Conservation (phyloP, 2,888 invertebrate genomes). For the Endomychus coccineus region DNA sequence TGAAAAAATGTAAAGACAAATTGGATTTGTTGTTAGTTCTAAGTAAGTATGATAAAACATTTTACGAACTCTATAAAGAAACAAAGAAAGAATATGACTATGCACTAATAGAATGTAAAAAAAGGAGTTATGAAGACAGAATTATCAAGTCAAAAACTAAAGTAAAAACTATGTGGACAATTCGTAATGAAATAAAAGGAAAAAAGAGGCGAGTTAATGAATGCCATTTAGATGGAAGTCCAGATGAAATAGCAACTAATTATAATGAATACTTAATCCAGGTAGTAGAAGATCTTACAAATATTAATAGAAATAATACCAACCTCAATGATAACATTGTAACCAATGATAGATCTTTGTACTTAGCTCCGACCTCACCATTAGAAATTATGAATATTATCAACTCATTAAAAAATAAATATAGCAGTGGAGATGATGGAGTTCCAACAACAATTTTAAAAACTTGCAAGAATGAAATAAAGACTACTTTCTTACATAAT, state of each 20-base stretch:
- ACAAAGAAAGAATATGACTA: constrained; percentile 1
- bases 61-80: background rate
- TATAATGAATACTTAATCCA: constrained; percentile 4
- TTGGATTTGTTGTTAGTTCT: background rate
- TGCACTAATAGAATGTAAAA: background rate
- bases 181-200: constrained; percentile 3
- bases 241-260: background rate
- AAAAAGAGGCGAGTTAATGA: background rate
- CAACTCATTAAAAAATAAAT: no score
- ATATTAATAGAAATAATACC: no score
- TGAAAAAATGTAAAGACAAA: background rate
- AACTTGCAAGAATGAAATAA: no score
- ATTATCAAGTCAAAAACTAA: constrained; percentile 3
- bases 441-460: no score
- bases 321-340: no score
- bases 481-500: no score
- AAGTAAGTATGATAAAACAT: background rate
- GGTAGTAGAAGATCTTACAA: no score
- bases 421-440: no score
- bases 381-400: no score
- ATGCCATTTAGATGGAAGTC: background rate
- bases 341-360: no score
- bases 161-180: constrained; percentile 5
- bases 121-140: constrained; percentile 2
- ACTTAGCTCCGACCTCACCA: no score